These are phyloP conservation scores for Illadopsis cleaveri DNA, from an alignment of 2,113 vertebrate species.

Conservation along the genomic window DNA sequence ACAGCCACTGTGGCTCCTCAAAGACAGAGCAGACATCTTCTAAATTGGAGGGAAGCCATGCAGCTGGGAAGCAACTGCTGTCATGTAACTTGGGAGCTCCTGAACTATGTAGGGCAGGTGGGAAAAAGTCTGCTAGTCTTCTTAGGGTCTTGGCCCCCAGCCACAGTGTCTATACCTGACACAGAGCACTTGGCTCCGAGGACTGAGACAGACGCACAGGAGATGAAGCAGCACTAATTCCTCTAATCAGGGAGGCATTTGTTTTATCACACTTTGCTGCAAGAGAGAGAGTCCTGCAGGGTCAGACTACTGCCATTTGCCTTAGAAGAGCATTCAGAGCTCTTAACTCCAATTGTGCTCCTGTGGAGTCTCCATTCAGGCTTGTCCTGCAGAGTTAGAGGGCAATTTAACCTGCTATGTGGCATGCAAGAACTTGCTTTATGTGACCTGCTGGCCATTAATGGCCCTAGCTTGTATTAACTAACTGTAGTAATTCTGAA, in stretches of 20 bases:
- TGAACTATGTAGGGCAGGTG: neutral
- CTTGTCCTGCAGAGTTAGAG: slow-evolving; percentile 30
- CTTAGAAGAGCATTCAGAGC: slow-evolving; percentile 40
- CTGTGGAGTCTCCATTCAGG: slow-evolving; percentile 35
- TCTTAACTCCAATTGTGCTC: slow-evolving; percentile 55
- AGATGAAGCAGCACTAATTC: slow-evolving; percentile 25
- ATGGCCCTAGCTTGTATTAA: neutral
- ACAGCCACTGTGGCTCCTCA: neutral
- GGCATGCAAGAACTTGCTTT: neutral
- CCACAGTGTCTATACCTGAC: neutral
- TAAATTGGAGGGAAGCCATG: neutral
- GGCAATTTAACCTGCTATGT: slow-evolving; percentile 11
- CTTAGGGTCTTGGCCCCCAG: neutral
- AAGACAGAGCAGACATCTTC: neutral
- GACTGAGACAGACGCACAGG: neutral
- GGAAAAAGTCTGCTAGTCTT: neutral
- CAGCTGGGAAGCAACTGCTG: neutral
- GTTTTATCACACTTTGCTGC: slow-evolving; percentile 40
- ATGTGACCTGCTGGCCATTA: neutral
- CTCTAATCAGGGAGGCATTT: slow-evolving; percentile 11
- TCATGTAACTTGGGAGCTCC: neutral
- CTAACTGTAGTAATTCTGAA: neutral
- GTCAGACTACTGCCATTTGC: slow-evolving; percentile 5
- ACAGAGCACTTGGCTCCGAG: neutral
- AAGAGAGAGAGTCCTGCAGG: neutral